Base-by-base conservation (phyloP, 1,140 invertebrate genomes). In the Hesperophylax magnus region DNA sequence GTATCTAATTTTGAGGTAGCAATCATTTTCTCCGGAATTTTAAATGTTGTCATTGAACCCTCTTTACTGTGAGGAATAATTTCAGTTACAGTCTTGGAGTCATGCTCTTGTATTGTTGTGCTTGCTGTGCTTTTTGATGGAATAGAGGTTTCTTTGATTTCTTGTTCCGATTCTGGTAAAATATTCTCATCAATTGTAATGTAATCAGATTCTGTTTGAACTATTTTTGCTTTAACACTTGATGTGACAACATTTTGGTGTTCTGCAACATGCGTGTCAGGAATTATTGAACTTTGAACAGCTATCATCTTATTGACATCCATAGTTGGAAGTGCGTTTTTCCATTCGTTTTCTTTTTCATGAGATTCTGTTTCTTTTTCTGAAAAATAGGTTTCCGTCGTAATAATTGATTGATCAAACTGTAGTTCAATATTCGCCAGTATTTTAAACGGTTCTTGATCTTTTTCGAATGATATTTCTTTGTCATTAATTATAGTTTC, bases 261-360 rank as follows among this genome's bases (percentile, higher is more conserved):
- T 60, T 81, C 82, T 31, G 27, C 34, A 22, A 71, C 52, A 39
- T 87, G 82, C 31, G 86, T 87, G 86, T 90, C 88, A 0, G 87
- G 85, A 17, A 89, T 87, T 52, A 92, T 86, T 6, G 92, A 52
- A 81, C 89, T 88, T 78, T 88, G 86, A 81, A 89, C 85, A 11
- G 84, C 82, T 53, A 84, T 81, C 84, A 86, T 81, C 3, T 72
- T 79, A 58, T 87, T 78, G 20, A 90, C 86, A 18, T 85, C 84
- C 18, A 80, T 85, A 69, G 88, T 80, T 58, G 85, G 83, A 39
- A 85, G 71, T 34, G 79, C 82, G 31, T 61, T 78, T 20, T 52
- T 77, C 24, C 52, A 52, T 34, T 72, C 65, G 15, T 77, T 39
- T 11, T 27, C 22, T 18, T 65, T 34, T 56, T 18, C 54, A 54